A percentile compares a stretch with the other conserved stretches of the same genome.
Evolutionary conservation across 2,888 invertebrate species (phyloP).

Genomic region (Loripinus fragilis): DNA sequence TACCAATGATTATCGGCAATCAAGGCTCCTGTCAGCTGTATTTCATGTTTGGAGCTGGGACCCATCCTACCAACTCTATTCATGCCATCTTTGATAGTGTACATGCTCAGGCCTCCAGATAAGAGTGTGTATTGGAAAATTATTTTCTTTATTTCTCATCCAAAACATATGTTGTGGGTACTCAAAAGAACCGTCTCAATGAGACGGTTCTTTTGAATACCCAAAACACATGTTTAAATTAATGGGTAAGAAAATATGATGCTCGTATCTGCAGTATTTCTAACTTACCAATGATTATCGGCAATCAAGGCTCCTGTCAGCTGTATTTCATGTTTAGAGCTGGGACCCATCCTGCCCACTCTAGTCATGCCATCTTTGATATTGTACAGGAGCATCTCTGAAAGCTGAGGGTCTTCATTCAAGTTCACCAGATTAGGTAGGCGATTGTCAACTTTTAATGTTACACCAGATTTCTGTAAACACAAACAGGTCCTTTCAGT

Average conservation of each 20-base stretch:
- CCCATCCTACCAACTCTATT: constrained; percentile 84
- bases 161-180: too few relatives aligned
- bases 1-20: constrained; percentile 87
- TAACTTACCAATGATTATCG: constrained; percentile 86
- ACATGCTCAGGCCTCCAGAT: too few relatives aligned
- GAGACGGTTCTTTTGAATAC: too few relatives aligned
- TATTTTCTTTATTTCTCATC: too few relatives aligned
- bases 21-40: constrained; percentile 87
- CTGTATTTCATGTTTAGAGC: constrained; percentile 85
- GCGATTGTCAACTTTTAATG: constrained; percentile 84
- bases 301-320: constrained; percentile 87
- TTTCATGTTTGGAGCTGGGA: constrained; percentile 84
- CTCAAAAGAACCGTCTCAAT: too few relatives aligned
- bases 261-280: too few relatives aligned
- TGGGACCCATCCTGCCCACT: constrained; percentile 83
- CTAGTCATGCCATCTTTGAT: constrained; percentile 85
- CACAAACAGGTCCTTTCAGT: too few relatives aligned
- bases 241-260: too few relatives aligned
- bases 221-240: too few relatives aligned
- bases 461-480: constrained; percentile 84
- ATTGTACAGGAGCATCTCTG: constrained; percentile 86
- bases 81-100: constrained; percentile 85
- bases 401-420: constrained; percentile 87
- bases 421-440: constrained; percentile 87
- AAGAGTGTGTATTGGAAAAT: too few relatives aligned